phyloP scores from a whole-genome alignment of 2,797 vertebrate genomes.

The Lithobates sylvaticus region DNA sequence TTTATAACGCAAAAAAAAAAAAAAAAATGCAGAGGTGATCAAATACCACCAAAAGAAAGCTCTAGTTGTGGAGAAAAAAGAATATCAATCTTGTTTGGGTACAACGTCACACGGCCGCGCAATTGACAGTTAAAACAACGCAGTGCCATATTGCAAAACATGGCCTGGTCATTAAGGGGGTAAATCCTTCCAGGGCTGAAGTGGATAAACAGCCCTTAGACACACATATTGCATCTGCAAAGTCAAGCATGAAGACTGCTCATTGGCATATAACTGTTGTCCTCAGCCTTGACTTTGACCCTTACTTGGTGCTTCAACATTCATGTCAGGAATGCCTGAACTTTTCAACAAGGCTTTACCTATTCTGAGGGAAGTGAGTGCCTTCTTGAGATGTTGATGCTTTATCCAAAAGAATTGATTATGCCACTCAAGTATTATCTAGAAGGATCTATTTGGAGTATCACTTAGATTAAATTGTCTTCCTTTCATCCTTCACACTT shows the following conservation, averaged over 20 bases:
- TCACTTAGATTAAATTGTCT: slow-evolving; percentile 52
- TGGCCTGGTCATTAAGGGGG: too few species aligned
- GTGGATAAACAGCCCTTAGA: neutral
- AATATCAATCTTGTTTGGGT: too few species aligned
- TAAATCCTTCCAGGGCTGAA: too few species aligned
- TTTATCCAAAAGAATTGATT: slow-evolving; percentile 59
- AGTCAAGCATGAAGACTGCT: neutral
- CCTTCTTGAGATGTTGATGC: slow-evolving; percentile 50
- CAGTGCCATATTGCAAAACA: too few species aligned
- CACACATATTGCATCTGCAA: neutral
- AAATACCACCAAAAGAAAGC: too few species aligned
- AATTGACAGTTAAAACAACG: too few species aligned
- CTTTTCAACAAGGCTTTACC: slow-evolving; percentile 27
- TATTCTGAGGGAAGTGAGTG: slow-evolving; percentile 32
- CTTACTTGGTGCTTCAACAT: slow-evolving; percentile 28
- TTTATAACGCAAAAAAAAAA: too few species aligned
- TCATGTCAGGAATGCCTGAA: slow-evolving; percentile 37
- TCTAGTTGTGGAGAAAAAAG: too few species aligned
- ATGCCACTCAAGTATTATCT: slow-evolving; percentile 49
- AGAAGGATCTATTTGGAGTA: slow-evolving; percentile 37
- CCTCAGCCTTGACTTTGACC: slow-evolving; percentile 11
- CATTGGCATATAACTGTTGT: neutral
- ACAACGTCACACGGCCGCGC: too few species aligned
- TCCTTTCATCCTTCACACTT: slow-evolving; percentile 53
- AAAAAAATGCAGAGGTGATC: too few species aligned